Percentiles rank a stretch among this genome's conserved stretches.
Conservation (phyloP, 2,797 vertebrate genomes). For the Helarctos malayanus region DNA sequence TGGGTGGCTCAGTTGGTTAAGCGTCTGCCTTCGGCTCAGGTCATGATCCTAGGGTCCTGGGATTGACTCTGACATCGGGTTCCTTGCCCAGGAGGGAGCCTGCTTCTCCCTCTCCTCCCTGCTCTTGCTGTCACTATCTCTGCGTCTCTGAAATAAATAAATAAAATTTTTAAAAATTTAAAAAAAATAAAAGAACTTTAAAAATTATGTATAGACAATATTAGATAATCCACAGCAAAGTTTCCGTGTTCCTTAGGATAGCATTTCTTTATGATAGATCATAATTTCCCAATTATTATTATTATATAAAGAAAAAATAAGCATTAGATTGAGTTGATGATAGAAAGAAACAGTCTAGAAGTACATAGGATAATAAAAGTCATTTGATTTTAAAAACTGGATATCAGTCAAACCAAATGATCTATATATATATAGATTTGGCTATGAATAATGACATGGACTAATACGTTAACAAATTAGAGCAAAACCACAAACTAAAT, state of each 20-base stretch:
- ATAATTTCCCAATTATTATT: neutral
- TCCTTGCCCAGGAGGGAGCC: too few relatives aligned
- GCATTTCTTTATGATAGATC: neutral
- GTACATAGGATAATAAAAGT: neutral
- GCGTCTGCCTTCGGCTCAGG: neutral
- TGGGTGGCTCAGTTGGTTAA: neutral
- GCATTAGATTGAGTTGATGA: neutral
- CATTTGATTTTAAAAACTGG: conserved; percentile 3
- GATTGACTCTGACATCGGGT: neutral
- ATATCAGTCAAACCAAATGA: neutral
- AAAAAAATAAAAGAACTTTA: neutral
- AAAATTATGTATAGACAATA: neutral
- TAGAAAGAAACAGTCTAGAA: neutral
- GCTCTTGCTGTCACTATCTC: neutral
- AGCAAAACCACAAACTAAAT: neutral
- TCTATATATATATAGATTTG: neutral
- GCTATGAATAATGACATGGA: neutral
- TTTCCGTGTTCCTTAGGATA: neutral
- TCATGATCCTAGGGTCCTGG: neutral
- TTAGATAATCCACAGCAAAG: neutral
- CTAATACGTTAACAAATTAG: neutral
- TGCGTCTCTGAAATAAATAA: neutral
- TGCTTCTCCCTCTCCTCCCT: too few relatives aligned
- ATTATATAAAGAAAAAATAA: neutral
- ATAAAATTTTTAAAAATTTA: neutral